Evolutionary conservation across 2,797 vertebrate species (phyloP).

Genomic region (Gymnodraco acuticeps): DNA sequence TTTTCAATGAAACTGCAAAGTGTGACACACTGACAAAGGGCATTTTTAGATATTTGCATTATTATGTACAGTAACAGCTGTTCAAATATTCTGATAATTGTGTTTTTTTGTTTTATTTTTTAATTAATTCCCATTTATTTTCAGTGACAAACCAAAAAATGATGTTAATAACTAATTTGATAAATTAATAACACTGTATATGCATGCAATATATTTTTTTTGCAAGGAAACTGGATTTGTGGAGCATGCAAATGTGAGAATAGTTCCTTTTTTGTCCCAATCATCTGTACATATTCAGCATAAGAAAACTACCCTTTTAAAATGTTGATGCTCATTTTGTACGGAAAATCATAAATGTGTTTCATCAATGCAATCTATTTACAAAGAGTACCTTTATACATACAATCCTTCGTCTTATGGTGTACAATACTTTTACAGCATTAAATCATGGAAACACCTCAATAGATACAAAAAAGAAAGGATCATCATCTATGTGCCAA

Average conservation of each 20-base stretch:
- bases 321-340: constrained; percentile 13
- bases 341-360: constrained; percentile 29
- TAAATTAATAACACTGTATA: background rate
- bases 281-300: constrained; percentile 16
- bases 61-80: constrained; percentile 3
- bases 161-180: background rate
- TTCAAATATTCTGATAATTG: background rate
- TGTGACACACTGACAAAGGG: constrained; percentile 28
- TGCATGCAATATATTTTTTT: constrained; percentile 2
- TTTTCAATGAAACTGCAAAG: constrained; percentile 69
- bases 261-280: background rate
- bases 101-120: background rate
- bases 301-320: constrained; percentile 38
- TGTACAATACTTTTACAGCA: constrained; percentile 71
- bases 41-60: background rate
- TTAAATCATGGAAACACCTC: constrained; percentile 41
- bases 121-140: background rate
- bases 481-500: constrained; percentile 35
- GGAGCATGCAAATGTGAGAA: constrained; percentile 15
- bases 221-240: constrained; percentile 2
- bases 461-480: constrained; percentile 54
- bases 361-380: constrained; percentile 59
- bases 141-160: constrained; percentile 10
- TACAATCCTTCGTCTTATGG: constrained; percentile 52
- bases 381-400: constrained; percentile 65